phyloP scores from a whole-genome alignment of 2,113 vertebrate species.

The Lagenorhynchus albirostris region DNA sequence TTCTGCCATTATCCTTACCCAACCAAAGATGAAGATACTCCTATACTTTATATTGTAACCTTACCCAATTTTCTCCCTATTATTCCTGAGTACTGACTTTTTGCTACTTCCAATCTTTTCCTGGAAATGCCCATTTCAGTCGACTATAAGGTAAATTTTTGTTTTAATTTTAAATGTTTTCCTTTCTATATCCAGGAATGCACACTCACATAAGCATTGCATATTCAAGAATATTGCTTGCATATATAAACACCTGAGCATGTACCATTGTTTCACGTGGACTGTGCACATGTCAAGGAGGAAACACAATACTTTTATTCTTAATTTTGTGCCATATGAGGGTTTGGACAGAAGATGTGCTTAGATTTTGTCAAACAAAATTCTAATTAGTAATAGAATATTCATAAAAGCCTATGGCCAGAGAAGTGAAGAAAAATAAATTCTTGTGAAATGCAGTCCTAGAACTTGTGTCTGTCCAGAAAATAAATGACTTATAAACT shows the following conservation, averaged over 20 bases:
- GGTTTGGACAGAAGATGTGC: background rate
- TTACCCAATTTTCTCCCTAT: background rate
- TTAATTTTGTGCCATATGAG: background rate
- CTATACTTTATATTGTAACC: background rate
- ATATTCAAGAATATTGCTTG: background rate
- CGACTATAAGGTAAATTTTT: background rate
- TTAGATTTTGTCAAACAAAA: background rate
- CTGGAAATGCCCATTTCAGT: background rate
- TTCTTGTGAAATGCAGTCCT: background rate
- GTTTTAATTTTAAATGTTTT: background rate
- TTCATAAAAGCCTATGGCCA: background rate
- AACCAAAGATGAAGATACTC: background rate
- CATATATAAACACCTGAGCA: background rate
- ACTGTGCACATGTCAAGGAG: background rate
- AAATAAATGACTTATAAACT: background rate
- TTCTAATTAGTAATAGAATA: background rate
- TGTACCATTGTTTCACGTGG: background rate
- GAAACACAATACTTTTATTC: background rate
- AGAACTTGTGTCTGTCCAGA: background rate
- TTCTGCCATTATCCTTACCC: background rate
- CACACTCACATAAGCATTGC: background rate
- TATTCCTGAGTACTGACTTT: background rate
- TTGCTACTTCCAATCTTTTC: background rate
- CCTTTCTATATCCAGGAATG: background rate
- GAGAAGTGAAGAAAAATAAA: background rate